These are phyloP conservation scores for Sinhomidia bicolor DNA, from an alignment of 2,888 invertebrate genomes.

Conservation along the genomic window DNA sequence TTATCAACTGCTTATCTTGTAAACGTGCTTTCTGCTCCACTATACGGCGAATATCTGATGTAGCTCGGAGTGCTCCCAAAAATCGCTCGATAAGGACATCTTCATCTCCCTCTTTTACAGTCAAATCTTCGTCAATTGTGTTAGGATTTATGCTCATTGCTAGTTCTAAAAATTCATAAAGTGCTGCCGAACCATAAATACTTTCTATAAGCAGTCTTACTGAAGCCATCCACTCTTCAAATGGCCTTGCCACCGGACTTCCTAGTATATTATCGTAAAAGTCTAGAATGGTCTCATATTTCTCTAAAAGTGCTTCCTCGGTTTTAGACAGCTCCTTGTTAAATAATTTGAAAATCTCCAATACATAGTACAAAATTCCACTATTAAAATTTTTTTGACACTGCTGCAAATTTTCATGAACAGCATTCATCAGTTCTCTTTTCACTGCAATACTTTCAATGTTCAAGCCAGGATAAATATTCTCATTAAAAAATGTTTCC, in stretches of 20 bases:
- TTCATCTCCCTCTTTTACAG: background rate
- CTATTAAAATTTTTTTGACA: background rate
- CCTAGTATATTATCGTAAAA: background rate
- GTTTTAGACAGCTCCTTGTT: background rate
- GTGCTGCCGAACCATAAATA: background rate
- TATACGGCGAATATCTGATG: background rate
- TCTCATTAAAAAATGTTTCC: background rate
- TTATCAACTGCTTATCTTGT: background rate
- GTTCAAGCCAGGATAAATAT: background rate
- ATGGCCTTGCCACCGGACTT: background rate
- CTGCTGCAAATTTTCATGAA: background rate
- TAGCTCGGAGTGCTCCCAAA: background rate
- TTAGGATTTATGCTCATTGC: background rate
- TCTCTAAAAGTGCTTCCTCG: background rate
- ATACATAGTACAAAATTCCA: background rate
- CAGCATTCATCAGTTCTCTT: background rate
- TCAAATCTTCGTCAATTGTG: background rate
- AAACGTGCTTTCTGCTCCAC: background rate
- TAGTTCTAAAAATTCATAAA: background rate
- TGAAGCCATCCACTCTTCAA: background rate
- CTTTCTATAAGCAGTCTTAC: background rate
- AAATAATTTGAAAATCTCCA: background rate
- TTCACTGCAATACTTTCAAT: background rate
- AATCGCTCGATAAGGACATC: background rate
- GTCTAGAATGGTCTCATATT: background rate